These are phyloP conservation scores for Vidua macroura DNA, from an alignment of 2,113 vertebrate genomes.

Conservation along the genomic window DNA sequence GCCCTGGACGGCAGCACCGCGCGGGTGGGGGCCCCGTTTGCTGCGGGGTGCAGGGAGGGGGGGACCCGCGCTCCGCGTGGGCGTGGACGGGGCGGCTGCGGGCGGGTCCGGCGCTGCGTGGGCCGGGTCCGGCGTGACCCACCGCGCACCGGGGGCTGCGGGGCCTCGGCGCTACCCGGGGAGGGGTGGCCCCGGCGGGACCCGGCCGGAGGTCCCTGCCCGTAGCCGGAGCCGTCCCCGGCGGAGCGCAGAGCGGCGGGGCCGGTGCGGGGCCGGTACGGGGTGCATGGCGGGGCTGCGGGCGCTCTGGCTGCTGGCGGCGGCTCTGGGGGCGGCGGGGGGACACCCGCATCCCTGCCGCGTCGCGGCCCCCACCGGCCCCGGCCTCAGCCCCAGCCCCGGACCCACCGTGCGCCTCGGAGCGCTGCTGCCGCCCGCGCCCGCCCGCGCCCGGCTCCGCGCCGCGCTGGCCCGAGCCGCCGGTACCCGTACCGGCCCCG, in stretches of 20 bases:
- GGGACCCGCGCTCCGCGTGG: background rate
- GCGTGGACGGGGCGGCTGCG: background rate
- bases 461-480: background rate
- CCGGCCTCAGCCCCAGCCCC: no score
- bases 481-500: background rate
- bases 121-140: background rate
- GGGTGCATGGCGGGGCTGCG: background rate
- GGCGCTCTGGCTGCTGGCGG: background rate
- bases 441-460: background rate
- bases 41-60: background rate
- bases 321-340: background rate
- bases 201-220: no score
- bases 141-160: background rate
- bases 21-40: background rate
- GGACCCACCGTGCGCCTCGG: no score
- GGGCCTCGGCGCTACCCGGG: background rate
- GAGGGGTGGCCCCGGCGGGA: background rate
- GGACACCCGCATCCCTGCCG: background rate
- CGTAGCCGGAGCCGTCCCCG: background rate
- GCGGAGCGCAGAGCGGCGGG: background rate
- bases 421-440: no score
- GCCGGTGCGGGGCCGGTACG: background rate
- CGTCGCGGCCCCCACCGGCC: background rate
- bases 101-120: background rate
- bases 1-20: background rate